Evolutionary conservation across 2,113 vertebrate genomes (phyloP).

Genomic region (Muntiacus reevesi): DNA sequence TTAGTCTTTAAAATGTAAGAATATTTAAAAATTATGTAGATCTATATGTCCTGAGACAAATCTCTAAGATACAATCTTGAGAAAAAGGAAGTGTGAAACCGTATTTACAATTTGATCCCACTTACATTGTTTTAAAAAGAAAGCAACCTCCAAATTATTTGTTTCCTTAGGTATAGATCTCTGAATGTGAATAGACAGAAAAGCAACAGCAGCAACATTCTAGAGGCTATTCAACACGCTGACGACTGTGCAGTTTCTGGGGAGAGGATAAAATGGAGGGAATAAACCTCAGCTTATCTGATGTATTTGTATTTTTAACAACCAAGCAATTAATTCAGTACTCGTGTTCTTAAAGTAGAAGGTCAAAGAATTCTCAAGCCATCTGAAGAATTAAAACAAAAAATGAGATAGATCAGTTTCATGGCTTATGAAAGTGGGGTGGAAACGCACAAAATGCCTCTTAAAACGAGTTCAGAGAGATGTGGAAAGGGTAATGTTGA

Average conservation of each 20-base stretch:
- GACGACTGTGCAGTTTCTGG: neutral
- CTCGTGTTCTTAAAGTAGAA: neutral
- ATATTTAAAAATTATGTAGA: neutral
- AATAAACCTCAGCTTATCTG: neutral
- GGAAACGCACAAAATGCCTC: neutral
- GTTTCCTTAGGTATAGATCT: neutral
- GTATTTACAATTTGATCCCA: neutral
- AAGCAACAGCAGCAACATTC: neutral
- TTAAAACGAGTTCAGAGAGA: neutral
- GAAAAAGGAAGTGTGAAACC: neutral
- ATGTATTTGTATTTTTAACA: neutral
- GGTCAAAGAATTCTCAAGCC: neutral
- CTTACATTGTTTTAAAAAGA: neutral
- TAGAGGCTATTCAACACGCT: accelerated
- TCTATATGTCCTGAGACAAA: neutral
- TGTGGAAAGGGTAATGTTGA: neutral
- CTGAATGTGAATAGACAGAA: neutral
- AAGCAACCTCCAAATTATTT: neutral
- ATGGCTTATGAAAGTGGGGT: neutral
- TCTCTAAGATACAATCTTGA: neutral
- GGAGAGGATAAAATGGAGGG: neutral
- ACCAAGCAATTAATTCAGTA: neutral
- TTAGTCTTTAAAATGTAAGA: neutral
- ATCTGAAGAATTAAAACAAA: neutral
- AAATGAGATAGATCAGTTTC: neutral